A percentile compares a stretch with the other conserved stretches of the same genome.
These are phyloP conservation scores for Ashinkailepas kermadecensis DNA, from an alignment of 2,888 invertebrate species.

Conservation along the genomic window DNA sequence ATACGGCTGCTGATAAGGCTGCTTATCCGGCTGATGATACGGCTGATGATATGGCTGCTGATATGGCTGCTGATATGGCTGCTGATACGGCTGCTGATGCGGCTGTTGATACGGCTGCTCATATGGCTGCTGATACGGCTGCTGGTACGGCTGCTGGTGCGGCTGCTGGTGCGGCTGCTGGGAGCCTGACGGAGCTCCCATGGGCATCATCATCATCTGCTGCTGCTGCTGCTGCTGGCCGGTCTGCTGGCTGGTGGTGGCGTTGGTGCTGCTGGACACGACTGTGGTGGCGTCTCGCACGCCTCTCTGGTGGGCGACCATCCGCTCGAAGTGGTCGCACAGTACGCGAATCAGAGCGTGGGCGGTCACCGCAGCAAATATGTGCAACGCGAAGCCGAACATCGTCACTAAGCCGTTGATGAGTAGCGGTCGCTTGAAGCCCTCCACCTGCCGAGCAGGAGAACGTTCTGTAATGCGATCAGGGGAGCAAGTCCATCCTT, in stretches of 20 bases:
- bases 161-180: background rate
- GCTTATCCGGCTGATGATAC: background rate
- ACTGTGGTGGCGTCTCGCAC: background rate
- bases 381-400: no score
- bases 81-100: background rate
- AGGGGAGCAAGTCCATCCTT: no score
- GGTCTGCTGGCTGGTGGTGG: background rate
- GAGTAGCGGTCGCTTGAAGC: no score
- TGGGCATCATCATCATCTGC: slow-evolving; percentile 14
- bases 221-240: background rate
- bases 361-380: background rate
- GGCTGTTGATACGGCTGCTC: background rate
- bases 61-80: background rate
- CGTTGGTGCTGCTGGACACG: background rate
- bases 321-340: background rate
- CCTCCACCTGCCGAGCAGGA: no score
- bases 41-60: background rate
- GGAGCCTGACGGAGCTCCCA: background rate
- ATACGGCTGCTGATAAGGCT: background rate
- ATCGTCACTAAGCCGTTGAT: no score
- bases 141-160: background rate
- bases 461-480: no score
- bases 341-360: background rate
- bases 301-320: background rate
- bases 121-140: background rate